These are phyloP conservation scores for Xylocopa sonorina DNA, from an alignment of 1,140 invertebrate species.

Conservation along the genomic window DNA sequence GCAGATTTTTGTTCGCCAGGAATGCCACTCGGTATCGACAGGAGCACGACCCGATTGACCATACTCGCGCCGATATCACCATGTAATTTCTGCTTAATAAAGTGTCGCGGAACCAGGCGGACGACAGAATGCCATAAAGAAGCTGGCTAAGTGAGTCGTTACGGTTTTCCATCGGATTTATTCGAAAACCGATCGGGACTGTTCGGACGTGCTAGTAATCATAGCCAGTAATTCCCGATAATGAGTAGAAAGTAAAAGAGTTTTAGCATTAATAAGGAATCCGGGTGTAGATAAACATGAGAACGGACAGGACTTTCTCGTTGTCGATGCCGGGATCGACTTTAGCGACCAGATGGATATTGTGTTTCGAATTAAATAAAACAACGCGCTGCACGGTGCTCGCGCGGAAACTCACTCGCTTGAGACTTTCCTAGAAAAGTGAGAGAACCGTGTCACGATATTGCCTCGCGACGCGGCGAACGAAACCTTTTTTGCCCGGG, in stretches of 20 bases:
- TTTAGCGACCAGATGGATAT: constrained; percentile 21
- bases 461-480: too few relatives aligned
- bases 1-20: neutral
- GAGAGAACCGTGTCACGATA: neutral
- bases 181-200: neutral
- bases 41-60: neutral
- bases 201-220: constrained; percentile 1
- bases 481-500: neutral
- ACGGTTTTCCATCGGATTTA: neutral
- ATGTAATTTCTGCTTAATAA: neutral
- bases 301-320: constrained; percentile 43
- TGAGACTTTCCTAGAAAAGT: constrained; percentile 17
- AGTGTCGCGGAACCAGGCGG: neutral
- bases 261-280: constrained; percentile 40
- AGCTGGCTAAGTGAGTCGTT: constrained; percentile 2
- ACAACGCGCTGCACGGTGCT: neutral
- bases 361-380: constrained; percentile 39
- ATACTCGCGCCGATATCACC: neutral
- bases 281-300: neutral
- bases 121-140: neutral
- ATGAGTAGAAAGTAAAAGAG: constrained; percentile 55
- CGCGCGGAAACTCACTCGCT: constrained; percentile 19
- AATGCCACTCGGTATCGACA: neutral
- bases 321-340: constrained; percentile 17
- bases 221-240: constrained; percentile 21